Evolutionary conservation across 1,140 invertebrate genomes (phyloP), one percentile per base, ranked within the genome.

Genomic region (Bursaphelenchus mucronatus): DNA sequence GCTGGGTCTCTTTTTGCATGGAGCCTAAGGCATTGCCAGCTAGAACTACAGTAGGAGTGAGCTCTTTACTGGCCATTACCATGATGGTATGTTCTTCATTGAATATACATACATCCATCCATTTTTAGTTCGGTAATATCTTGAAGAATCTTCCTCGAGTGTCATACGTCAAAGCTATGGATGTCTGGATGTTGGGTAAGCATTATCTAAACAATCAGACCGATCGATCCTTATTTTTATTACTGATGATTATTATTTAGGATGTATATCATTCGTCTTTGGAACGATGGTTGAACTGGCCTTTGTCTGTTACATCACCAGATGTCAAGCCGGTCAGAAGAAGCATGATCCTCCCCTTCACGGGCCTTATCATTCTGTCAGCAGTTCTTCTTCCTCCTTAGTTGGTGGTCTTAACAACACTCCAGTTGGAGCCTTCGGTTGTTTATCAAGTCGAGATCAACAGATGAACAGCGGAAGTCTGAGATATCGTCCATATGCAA

Each of bases 221-320:
- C 7, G n/a, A n/a, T 40, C 30, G 2, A 11, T 55, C 4, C 11
- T 11, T 40, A 5, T 30, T 30, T n/a, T 68, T 10, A 45, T 70
- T 67, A 44, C 46, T 56, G 40, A 62, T 41, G 44, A 10, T 3
- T 4, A 57, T 55, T 10, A 8, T 21, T 47, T 69, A 15, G 76
- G 76, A 4, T 79, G 77, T 44, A 79, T 81, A 53, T 74, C 71
- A n/a, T 79, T 79, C 61, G 78, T 79, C 10, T 79, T 79, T 59
- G 68, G 66, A 19, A 79, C 78, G 5, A 79, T 79, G 78, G 72
- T 79, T 40, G 78, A 79, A 66, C 54, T 79, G 47, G 78, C 78
- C 13, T 68, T 79, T 56, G 78, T 79, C 19, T 79, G 78, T 59
- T 79, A 81, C 53, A 79, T 79, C 30, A 75, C 73, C 13, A 53